Evolutionary conservation across 2,113 vertebrate genomes (phyloP), one percentile per base, ranked within the genome.

Genomic region (Arothron firmamentum): DNA sequence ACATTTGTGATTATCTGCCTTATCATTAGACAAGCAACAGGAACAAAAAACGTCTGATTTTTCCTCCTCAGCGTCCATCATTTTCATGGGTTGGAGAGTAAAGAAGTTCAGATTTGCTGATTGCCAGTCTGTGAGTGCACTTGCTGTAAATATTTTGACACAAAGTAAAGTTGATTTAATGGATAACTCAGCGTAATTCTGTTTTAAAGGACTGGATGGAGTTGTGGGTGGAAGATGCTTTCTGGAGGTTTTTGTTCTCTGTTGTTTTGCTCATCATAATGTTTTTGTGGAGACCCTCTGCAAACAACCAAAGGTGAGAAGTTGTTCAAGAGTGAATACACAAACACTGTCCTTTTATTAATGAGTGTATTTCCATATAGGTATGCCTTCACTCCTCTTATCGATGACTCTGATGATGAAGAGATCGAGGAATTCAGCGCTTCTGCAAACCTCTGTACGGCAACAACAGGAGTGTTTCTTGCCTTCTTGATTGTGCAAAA

Each of bases 211-310:
- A 95, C 16, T 95, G 94, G 94, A 91, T 92, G 70, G 94, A 95
- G 74, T 83, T 91, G 57, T 95, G 94, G 94, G 92, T 94, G 31
- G 93, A 95, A 28, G 93, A 93, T 65, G 94, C 93, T 1, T 94
- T 95, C 87, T 95, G 94, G 94, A 92, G 93, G 78, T 93, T 95
- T 69, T 85, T 94, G 64, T 95, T 95, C 67, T 95, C 93, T 5
- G 68, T 91, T 64, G 90, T 95, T 48, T 88, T 95, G 56, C 75
- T 95, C 1, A 93, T 94, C 56, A 95, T 95, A 61, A 94, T 95
- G 93, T 93, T 94, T 81, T 80, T 95, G 58, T 95, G 94, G 94
- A 91, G 94, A 77, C 94, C 94, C 1, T 95, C 94, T 58, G 92
- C 90, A 62, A 95, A 94, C 74, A 95, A 95, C 80, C 94, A 94